Evolutionary conservation across 2,888 invertebrate genomes (phyloP), one percentile per base, ranked within the genome.

Genomic region (Odontothrips loti): DNA sequence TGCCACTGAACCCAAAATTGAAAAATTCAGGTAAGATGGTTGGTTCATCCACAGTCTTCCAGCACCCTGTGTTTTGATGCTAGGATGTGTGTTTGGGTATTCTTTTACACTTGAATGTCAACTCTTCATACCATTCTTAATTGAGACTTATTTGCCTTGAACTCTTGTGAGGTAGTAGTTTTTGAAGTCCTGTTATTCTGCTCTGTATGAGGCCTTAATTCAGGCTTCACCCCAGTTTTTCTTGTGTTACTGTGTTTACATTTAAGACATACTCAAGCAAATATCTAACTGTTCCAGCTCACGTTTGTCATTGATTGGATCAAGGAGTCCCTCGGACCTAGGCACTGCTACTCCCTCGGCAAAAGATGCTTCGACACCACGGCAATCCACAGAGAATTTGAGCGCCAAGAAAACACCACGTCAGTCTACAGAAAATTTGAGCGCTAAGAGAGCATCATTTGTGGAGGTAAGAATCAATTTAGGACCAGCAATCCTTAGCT

Each of bases 361-460:
- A 20, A 68, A 68, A 68, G 11, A 23, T 11, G 51, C 51, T 15
- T 3, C 68, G 23, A 68, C 68, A 23, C 68, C 68, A n/a, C 23
- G 68, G 3, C 68, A 68, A 23, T 68, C 68, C 11, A 68, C 23
- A 4, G 68, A 68, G 23, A 68, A 68, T 23, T 68, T 68, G 23
- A 68, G 68, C 23, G 20, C 68, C 20, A 96, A 96, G 87, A 89
- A 95, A 82, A 92, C 95, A 10, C 94, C 95, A 11, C 68, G 68
- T 6, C 68, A 68, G 23, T 68, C 68, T 6, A 68, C 68, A n/a
- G 68, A 68, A 68, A 68, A 68, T 23, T 68, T 68, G 23, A 68
- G 68, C 23, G 20, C n/a, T 6, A 96, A 96, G 87, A 89, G 95
- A 82, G 92, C 95, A 10, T 94, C 95, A 0, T 96, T 96, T 87